Conservation (phyloP, 1,140 invertebrate species). For the Arctopsyche grandis region DNA sequence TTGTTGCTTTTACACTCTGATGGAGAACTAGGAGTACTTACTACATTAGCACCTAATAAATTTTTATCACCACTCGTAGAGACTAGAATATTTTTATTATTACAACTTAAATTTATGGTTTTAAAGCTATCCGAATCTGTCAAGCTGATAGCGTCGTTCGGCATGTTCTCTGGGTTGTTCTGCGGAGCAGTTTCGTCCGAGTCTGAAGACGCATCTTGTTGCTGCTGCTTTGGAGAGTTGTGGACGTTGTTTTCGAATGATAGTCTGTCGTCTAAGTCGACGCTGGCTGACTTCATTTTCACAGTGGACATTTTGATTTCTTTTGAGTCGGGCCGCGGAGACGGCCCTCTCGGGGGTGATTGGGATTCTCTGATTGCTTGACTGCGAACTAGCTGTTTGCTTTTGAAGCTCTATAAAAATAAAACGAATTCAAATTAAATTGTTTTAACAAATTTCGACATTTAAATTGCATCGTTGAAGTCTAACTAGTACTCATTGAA, state of each 20-base stretch:
- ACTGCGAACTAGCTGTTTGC: slow-evolving; percentile 86
- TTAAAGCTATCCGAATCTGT: slow-evolving; percentile 35
- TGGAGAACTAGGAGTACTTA: slow-evolving; percentile 27
- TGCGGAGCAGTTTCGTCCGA: background rate
- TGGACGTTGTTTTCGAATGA: slow-evolving; percentile 3
- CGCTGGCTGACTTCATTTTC: slow-evolving; percentile 49
- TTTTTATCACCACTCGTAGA: slow-evolving; percentile 40
- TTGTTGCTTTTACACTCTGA: slow-evolving; percentile 22
- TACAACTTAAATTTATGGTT: slow-evolving; percentile 15
- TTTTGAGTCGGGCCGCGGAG: slow-evolving; percentile 59
- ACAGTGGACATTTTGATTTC: slow-evolving; percentile 35
- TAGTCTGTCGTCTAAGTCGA: slow-evolving; percentile 47
- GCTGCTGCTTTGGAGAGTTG: background rate
- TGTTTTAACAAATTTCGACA: background rate
- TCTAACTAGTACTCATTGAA: too few relatives aligned
- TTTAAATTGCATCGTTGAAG: background rate
- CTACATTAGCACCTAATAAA: slow-evolving; percentile 31
- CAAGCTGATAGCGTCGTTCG: slow-evolving; percentile 13
- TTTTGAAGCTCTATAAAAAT: slow-evolving; percentile 72
- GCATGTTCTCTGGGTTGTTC: background rate
- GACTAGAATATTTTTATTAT: slow-evolving; percentile 35
- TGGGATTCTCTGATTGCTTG: slow-evolving; percentile 89
- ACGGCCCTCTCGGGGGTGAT: slow-evolving; percentile 81
- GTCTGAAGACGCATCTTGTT: background rate
- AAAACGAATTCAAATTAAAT: slow-evolving; percentile 26